A percentile compares a stretch with the other conserved stretches of the same genome.
Conservation (phyloP, 2,888 invertebrate genomes). For the Andrena haemorrhoa region DNA sequence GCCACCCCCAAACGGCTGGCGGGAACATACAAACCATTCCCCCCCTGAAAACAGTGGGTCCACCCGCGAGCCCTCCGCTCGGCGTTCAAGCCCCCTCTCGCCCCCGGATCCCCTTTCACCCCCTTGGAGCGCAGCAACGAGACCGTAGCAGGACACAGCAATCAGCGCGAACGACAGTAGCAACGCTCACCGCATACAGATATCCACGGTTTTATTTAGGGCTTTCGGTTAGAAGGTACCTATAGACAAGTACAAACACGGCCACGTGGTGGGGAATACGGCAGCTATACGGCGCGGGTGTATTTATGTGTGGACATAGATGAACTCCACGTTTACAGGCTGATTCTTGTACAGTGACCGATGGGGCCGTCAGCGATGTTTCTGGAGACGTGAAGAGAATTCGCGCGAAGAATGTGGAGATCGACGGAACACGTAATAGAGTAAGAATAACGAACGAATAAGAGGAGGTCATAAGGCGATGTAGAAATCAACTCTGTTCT, state of each 20-base stretch:
- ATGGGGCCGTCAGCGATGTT: neutral
- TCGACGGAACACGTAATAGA: neutral
- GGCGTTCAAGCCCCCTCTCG: slow-evolving; percentile 6
- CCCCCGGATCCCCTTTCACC: slow-evolving; percentile 32
- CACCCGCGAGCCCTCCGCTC: slow-evolving; percentile 39
- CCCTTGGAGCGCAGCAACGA: slow-evolving; percentile 63
- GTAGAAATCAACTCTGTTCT: too few species aligned
- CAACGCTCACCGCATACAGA: slow-evolving; percentile 74
- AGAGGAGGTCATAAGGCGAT: too few species aligned
- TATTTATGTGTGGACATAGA: neutral
- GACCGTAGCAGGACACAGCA: slow-evolving; percentile 73
- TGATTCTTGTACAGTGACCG: slow-evolving; percentile 1
- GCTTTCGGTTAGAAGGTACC: slow-evolving; percentile 73
- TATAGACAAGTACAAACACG: slow-evolving; percentile 50
- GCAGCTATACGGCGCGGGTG: slow-evolving; percentile 12
- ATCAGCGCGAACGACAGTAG: slow-evolving; percentile 74
- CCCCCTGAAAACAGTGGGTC: slow-evolving; percentile 63
- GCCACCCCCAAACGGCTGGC: slow-evolving; percentile 72
- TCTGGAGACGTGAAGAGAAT: neutral
- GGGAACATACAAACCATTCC: slow-evolving; percentile 71
- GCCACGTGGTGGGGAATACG: slow-evolving; percentile 4
- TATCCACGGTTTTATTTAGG: slow-evolving; percentile 76
- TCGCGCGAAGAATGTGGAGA: neutral
- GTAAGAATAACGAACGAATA: too few species aligned
- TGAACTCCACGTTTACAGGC: neutral